Conservation (phyloP, 2,113 vertebrate species). For the Elephantulus edwardii region DNA sequence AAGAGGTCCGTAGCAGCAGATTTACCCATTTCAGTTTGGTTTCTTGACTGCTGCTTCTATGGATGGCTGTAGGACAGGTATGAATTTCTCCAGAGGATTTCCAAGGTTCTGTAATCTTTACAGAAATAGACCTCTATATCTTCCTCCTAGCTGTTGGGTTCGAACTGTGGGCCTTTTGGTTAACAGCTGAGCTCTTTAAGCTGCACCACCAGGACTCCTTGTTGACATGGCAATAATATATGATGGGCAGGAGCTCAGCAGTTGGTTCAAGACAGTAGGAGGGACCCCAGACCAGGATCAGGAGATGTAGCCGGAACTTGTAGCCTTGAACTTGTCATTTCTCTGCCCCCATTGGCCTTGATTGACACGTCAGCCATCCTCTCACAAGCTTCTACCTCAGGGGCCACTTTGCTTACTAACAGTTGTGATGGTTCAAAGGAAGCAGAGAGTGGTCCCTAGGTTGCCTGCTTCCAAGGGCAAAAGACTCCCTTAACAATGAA, state of each 20-base stretch:
- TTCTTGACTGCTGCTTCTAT: too few species aligned
- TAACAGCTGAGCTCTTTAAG: not conserved
- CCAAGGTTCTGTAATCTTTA: not conserved
- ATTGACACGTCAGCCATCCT: not conserved
- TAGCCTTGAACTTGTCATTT: not conserved
- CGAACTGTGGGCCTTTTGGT: not conserved
- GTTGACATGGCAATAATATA: rapidly evolving
- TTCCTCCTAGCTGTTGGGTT: not conserved
- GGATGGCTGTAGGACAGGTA: not conserved
- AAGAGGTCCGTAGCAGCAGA: too few species aligned
- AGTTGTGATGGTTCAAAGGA: not conserved
- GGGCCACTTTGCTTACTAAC: not conserved
- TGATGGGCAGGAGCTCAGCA: not conserved
- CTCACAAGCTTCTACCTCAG: not conserved
- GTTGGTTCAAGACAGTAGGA: not conserved
- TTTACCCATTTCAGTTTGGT: too few species aligned
- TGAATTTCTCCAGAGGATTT: not conserved
- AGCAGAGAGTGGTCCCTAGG: not conserved
- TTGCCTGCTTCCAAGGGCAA: too few species aligned
- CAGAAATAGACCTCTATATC: not conserved
- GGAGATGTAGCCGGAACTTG: not conserved
- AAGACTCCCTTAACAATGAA: rapidly evolving
- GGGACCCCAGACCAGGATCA: not conserved
- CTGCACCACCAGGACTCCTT: not conserved
- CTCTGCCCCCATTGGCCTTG: not conserved